These are phyloP conservation scores for Pseudoips prasinana DNA, from an alignment of 2,888 invertebrate genomes.

Conservation along the genomic window DNA sequence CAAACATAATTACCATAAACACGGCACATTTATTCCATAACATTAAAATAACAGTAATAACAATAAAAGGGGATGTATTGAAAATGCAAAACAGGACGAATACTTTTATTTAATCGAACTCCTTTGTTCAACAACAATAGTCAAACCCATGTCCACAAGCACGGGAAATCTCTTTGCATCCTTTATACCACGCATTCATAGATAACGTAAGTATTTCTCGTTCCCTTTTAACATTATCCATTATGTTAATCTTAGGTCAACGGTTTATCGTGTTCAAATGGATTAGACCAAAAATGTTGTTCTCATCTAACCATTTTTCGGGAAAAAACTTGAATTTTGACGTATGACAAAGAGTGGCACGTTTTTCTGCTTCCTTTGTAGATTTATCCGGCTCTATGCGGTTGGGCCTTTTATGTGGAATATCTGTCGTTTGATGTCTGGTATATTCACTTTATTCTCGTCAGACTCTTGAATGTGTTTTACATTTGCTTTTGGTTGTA, in stretches of 20 bases:
- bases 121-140: conserved; percentile 64
- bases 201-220: conserved; percentile 61
- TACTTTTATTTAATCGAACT: conserved; percentile 44
- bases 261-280: conserved; percentile 62
- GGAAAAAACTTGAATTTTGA: conserved; percentile 39
- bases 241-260: conserved; percentile 68
- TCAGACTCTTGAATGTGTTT: background rate
- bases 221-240: conserved; percentile 68
- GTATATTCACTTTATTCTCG: conserved; percentile 4
- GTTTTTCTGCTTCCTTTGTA: conserved; percentile 24
- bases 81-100: conserved; percentile 25
- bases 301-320: conserved; percentile 42
- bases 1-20: too few species aligned
- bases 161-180: conserved; percentile 58
- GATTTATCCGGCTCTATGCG: conserved; percentile 21
- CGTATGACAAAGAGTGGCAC: conserved; percentile 33
- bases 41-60: conserved; percentile 5
- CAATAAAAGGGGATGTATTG: conserved; percentile 14
- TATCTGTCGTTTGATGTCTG: conserved; percentile 17
- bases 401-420: conserved; percentile 12
- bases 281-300: conserved; percentile 53
- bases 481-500: background rate
- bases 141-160: conserved; percentile 56
- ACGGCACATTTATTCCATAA: conserved; percentile 2
- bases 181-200: conserved; percentile 53